Conservation (phyloP, 1,140 invertebrate species). For the Calephelis virginiensis region DNA sequence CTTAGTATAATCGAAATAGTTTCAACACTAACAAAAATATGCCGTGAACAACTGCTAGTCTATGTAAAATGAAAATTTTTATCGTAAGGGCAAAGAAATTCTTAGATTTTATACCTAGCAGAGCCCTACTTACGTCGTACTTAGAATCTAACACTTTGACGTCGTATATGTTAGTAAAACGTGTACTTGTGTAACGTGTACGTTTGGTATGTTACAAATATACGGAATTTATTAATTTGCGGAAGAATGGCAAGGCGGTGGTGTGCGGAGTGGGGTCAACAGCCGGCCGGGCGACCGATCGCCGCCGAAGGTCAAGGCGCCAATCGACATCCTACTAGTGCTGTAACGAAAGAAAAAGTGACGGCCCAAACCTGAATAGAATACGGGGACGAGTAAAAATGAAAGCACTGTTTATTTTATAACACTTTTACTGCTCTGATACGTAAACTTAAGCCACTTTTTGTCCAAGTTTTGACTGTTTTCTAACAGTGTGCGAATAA, state of each 20-base stretch:
- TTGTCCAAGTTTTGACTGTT: background rate
- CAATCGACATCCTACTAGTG: constrained; percentile 42
- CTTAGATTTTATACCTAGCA: no score
- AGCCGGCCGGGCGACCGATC: constrained; percentile 64
- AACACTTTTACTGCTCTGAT: constrained; percentile 28
- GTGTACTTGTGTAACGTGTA: background rate
- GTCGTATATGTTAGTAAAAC: background rate
- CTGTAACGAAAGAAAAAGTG: constrained; percentile 75
- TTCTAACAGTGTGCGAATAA: no score
- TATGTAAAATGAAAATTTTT: no score
- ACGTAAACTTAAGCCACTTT: background rate
- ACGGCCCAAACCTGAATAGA: constrained; percentile 74
- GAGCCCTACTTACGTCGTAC: no score
- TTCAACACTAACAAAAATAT: no score
- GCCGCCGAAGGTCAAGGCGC: constrained; percentile 72
- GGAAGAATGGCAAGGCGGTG: constrained; percentile 32
- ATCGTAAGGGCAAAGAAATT: no score
- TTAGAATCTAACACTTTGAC: no score
- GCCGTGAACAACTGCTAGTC: no score
- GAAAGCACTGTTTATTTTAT: constrained; percentile 60
- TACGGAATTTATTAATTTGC: constrained; percentile 38
- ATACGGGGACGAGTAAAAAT: constrained; percentile 75
- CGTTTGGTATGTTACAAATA: constrained; percentile 15
- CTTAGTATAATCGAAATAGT: no score
- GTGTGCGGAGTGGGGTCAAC: constrained; percentile 52